These are phyloP conservation scores for Trachelus troglodyta DNA, from an alignment of 2,888 invertebrate species.

Conservation along the genomic window DNA sequence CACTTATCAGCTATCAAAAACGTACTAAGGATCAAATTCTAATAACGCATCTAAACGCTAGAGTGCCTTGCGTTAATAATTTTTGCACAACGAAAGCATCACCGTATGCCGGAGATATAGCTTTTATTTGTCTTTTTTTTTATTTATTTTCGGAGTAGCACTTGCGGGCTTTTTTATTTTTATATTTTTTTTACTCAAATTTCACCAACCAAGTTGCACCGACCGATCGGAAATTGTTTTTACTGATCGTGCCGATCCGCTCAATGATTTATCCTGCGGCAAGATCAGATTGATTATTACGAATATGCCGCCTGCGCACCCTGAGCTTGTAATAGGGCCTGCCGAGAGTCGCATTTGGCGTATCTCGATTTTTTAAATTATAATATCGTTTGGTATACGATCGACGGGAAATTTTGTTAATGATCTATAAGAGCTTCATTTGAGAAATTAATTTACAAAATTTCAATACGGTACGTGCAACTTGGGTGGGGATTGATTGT, in stretches of 20 bases:
- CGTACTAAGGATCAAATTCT: not conserved
- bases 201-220: not conserved
- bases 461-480: not conserved
- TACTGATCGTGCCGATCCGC: not conserved
- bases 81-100: not conserved
- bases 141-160: slow-evolving; percentile 23
- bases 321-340: slow-evolving; percentile 59
- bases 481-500: not conserved
- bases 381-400: not conserved
- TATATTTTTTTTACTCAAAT: slow-evolving; percentile 18
- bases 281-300: not conserved
- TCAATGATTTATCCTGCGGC: not conserved
- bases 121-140: slow-evolving; percentile 17
- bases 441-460: not conserved
- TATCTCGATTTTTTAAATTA: slow-evolving; percentile 30
- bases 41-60: not conserved
- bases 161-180: slow-evolving; percentile 22
- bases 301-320: slow-evolving; percentile 55
- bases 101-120: not conserved
- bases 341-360: slow-evolving; percentile 55
- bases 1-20: slow-evolving; percentile 19
- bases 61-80: not conserved
- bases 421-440: not conserved
- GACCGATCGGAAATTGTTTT: not conserved
- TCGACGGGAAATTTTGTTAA: not conserved